Percentiles rank a stretch among this genome's conserved stretches.
Conservation (phyloP, 2,888 invertebrate genomes). For the Conus canariensis region DNA sequence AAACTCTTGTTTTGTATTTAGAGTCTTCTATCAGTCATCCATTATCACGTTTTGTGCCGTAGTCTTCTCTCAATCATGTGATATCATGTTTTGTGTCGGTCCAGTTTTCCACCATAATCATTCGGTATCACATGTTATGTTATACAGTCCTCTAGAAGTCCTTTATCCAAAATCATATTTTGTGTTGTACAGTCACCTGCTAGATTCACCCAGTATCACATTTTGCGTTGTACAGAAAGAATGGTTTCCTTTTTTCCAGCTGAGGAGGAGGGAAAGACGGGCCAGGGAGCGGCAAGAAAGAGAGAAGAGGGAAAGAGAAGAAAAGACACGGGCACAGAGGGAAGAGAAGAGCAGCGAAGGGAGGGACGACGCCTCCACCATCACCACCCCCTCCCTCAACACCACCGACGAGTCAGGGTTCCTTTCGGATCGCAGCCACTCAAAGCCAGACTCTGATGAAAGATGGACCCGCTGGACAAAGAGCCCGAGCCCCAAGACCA, state of each 20-base stretch:
- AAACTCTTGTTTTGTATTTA: no score
- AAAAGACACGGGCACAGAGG: background rate
- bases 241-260: background rate
- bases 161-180: no score
- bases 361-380: background rate
- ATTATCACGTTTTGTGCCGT: no score
- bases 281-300: constrained; percentile 11
- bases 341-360: background rate
- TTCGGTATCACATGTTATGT: no score
- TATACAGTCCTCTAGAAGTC: no score
- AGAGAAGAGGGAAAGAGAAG: constrained; percentile 14
- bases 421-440: background rate
- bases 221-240: no score
- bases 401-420: constrained; percentile 15
- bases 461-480: background rate
- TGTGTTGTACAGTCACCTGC: no score
- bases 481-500: background rate
- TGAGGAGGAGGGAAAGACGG: constrained; percentile 9
- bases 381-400: background rate
- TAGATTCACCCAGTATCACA: no score
- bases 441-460: background rate
- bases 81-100: no score
- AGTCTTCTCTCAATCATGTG: no score
- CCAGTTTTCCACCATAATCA: no score
- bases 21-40: no score